Evolutionary conservation across 2,888 invertebrate species (phyloP).

Genomic region (Protonemura montana): DNA sequence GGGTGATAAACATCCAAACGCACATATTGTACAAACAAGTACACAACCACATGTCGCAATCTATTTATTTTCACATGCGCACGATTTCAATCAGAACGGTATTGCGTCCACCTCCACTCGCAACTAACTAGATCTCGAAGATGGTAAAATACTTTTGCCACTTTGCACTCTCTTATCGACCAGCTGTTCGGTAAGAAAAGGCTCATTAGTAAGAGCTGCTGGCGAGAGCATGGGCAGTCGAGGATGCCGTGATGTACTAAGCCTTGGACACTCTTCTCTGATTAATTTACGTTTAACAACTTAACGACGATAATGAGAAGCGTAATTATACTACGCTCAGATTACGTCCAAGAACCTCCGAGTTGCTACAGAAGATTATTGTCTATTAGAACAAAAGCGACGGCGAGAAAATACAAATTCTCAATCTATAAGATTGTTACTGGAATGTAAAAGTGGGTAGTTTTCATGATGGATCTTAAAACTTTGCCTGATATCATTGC

Average conservation of each 20-base stretch:
- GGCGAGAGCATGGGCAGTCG: background rate
- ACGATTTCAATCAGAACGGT: background rate
- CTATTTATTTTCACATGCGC: background rate
- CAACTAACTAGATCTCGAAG: background rate
- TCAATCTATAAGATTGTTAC: too few relatives aligned
- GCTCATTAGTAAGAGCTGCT: background rate
- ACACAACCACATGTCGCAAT: background rate
- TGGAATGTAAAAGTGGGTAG: too few relatives aligned
- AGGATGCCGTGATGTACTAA: background rate
- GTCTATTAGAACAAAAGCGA: too few relatives aligned
- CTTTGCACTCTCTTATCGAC: background rate
- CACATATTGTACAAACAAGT: too few relatives aligned
- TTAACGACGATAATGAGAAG: constrained; percentile 12
- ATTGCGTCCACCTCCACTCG: background rate
- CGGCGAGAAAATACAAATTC: too few relatives aligned
- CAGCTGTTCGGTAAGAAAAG: background rate
- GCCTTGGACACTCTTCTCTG: constrained; percentile 5
- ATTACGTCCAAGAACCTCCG: background rate
- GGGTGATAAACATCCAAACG: too few relatives aligned
- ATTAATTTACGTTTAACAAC: constrained; percentile 12
- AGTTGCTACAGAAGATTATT: background rate
- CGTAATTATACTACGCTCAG: background rate
- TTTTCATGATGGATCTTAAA: too few relatives aligned
- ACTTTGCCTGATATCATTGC: too few relatives aligned
- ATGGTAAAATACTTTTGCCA: background rate